phyloP scores from a whole-genome alignment of 2,888 invertebrate genomes.

The Drosophila subsilvestris region DNA sequence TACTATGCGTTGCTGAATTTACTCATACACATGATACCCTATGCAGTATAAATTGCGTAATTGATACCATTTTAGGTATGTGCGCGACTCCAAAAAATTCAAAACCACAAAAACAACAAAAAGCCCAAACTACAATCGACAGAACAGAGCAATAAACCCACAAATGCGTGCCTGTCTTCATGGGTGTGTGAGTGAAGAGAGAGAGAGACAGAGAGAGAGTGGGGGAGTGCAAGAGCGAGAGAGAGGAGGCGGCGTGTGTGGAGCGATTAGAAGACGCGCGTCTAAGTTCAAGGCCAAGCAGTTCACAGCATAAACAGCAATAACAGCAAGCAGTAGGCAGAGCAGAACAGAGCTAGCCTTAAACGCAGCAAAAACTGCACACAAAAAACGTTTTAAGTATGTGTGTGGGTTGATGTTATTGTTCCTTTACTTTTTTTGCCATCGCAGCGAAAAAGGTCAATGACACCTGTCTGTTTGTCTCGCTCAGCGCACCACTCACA shows the following conservation, averaged over 20 bases:
- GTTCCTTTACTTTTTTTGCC: constrained; percentile 47
- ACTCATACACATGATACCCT: not conserved
- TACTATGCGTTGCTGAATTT: too few species aligned
- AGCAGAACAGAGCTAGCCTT: constrained; percentile 17
- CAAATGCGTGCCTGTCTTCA: constrained; percentile 30
- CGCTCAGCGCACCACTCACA: constrained; percentile 55
- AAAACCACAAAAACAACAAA: constrained; percentile 29
- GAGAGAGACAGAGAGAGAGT: not conserved
- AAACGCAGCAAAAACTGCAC: constrained; percentile 62
- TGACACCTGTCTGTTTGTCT: constrained; percentile 77
- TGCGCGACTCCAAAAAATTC: constrained; percentile 47
- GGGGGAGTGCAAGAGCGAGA: not conserved
- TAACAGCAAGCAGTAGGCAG: constrained; percentile 28
- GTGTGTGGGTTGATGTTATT: constrained; percentile 14
- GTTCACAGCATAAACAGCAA: constrained; percentile 50
- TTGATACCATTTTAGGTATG: constrained; percentile 68
- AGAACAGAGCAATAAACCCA: constrained; percentile 19
- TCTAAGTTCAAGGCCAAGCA: constrained; percentile 77
- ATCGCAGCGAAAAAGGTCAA: constrained; percentile 74
- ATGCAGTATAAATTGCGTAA: constrained; percentile 64
- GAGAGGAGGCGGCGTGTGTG: constrained; percentile 2
- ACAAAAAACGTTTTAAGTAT: constrained; percentile 28
- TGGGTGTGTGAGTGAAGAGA: constrained; percentile 6
- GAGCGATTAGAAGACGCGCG: constrained; percentile 68
- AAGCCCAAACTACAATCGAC: constrained; percentile 14